Percentiles rank a stretch among this genome's conserved stretches.
phyloP scores from a whole-genome alignment of 2,797 vertebrate genomes.

The Bovichtus variegatus region DNA sequence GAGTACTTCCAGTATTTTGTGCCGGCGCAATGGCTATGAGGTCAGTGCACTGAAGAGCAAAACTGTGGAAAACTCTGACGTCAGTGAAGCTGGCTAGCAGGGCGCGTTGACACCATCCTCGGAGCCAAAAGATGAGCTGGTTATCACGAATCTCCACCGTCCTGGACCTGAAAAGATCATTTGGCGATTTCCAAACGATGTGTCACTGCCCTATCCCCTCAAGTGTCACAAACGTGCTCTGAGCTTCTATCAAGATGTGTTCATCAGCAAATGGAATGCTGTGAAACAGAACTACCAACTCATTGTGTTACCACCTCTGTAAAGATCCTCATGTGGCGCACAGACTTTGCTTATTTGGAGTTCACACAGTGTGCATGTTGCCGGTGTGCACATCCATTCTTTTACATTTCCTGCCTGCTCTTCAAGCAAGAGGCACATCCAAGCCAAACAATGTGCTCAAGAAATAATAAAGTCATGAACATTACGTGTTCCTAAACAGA shows the following conservation, averaged over 20 bases:
- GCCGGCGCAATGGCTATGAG: slow-evolving; percentile 44
- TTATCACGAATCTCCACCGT: not conserved
- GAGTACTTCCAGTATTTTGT: not conserved
- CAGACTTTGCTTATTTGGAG: slow-evolving; percentile 59
- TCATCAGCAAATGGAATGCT: slow-evolving; percentile 40
- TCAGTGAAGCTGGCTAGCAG: slow-evolving; percentile 23
- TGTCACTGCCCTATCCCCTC: slow-evolving; percentile 23
- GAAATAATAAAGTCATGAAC: slow-evolving; percentile 31
- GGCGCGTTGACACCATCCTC: not conserved
- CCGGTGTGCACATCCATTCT: slow-evolving; percentile 19
- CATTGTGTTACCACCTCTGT: slow-evolving; percentile 11
- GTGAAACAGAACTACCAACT: not conserved
- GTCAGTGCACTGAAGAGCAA: slow-evolving; percentile 34
- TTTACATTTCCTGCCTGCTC: slow-evolving; percentile 27
- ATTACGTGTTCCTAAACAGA: not conserved
- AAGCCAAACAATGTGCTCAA: slow-evolving; percentile 12
- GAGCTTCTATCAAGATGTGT: slow-evolving; percentile 48
- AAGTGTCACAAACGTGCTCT: slow-evolving; percentile 32
- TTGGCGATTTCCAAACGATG: slow-evolving; percentile 25
- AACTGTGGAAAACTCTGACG: slow-evolving; percentile 59
- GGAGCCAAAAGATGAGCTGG: slow-evolving; percentile 39
- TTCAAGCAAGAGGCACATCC: not conserved
- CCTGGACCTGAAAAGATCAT: slow-evolving; percentile 29
- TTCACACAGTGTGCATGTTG: slow-evolving; percentile 17
- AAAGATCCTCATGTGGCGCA: slow-evolving; percentile 58